Evolutionary conservation across 2,888 invertebrate genomes (phyloP), one percentile per base, ranked within the genome.

Genomic region (Hypomecis atomaria): DNA sequence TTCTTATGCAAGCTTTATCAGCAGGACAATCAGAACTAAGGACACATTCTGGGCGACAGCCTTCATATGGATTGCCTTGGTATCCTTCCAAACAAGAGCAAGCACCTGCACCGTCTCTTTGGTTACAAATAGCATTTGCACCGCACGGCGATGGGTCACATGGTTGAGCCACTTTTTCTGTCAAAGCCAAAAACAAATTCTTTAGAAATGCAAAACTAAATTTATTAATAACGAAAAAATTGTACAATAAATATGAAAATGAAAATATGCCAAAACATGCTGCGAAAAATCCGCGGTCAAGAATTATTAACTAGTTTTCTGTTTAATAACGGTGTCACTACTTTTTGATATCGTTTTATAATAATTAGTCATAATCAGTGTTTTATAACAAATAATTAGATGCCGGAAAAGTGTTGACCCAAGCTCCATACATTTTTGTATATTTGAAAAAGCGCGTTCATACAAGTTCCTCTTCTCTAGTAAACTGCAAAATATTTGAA

Each of bases 141-240:
- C 98, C 98, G 82, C 98, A 98, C 0, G 97, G 97, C 40, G 97
- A 97, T 58, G 97, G 97, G 80, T 97, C 95, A 81, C 97, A 97
- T 0, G 97, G 97, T 76, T 95, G 95, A 5, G 94, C 83, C 45
- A 93, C 89, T 78, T 94, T 94, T 72, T 93, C 94, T 94, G 83
- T 7, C 40, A 89, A 89, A 66, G 71, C 72, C 71, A 73, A 61
- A 0, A 5, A 6, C 37, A 0, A 23, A 13, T 10, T 43, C 6
- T n/a, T 43, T n/a, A 43, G 43, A 43, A n/a, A n/a, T 5, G 11
- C 6, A 38, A 9, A 1, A 48, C 33, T 1, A 47, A 6, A 5
- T 8, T 33, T 33, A 11, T 47, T 1, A 33, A 47, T 33, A 8
- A 9, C 8, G 9, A 9, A 5, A 33, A 33, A 47, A 6, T 13